Evolutionary conservation across 2,888 invertebrate species (phyloP), one percentile per base, ranked within the genome.

Genomic region (Pollenia labialis): DNA sequence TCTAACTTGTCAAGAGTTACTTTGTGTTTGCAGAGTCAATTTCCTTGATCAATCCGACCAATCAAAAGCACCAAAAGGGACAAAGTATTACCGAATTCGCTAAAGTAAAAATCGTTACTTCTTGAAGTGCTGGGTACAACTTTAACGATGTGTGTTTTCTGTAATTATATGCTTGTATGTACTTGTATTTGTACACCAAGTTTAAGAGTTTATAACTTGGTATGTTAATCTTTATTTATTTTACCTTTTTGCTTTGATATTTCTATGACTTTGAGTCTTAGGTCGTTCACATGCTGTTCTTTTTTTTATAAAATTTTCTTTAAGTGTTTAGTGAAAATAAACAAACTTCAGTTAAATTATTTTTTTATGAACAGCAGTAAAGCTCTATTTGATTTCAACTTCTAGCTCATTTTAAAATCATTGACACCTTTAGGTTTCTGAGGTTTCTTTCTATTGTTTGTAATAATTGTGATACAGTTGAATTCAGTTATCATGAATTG

Each of bases 371-470:
- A 74, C 64, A 66, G 23, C 40, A 52, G 52, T 64, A 80, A 80
- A 80, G 75, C 84, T 85, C 80, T 60, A 75, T 75, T 85, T 71
- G 69, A 81, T 64, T 69, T 64, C 23, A 64, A 68, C 68, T 62
- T 74, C 69, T 62, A 60, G 69, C 60, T 40, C 40, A 79, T 68
- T 42, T 79, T 66, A 68, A 81, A 81, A 81, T 81, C 75, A 75
- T 81, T 85, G 80, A 71, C 64, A 85, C 71, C 69, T 76, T 54
- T 11, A 64, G 52, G 62, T 62, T 64, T 44, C 69, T 74, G 74
- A 62, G 79, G 58, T 74, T 77, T 56, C 52, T 23, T 42, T 32
- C 32, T 32, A 69, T 81, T 77, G 50, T 80, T 64, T 58, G 18
- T 75, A 50, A 56, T 64, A 46, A 52, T 79, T 42, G 52, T 62